Base-by-base conservation (phyloP, 1,140 invertebrate species). In the Pissodes strobi region DNA sequence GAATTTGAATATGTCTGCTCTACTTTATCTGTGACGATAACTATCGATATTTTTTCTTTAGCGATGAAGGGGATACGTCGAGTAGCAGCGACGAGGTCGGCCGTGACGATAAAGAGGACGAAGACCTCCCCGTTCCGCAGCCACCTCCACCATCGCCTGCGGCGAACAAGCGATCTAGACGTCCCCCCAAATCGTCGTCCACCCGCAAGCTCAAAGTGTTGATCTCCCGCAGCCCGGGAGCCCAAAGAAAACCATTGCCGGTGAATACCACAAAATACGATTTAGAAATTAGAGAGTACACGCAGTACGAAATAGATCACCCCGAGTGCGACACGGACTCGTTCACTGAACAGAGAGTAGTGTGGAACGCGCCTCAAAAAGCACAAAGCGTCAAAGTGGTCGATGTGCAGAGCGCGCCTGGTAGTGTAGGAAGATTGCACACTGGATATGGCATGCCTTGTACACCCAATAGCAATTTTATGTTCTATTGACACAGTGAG, bases 51-150 rank as follows among this genome's bases (percentile, higher is more conserved):
- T n/a, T n/a, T n/a, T n/a, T n/a, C n/a, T 69, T 69, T 60, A 91
- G 89, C 78, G 88, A 90, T 71, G 89, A 90, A 76, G 90, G 89
- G 13, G 88, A 89, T 66, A 86, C 87, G n/a, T 89, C 87, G 15
- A 88, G 85, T 18, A 88, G 84, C 64, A 86, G 85, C 76, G n/a
- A 80, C 19, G 80, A 83, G 30, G 76, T 59, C 13, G 70, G 66
- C 9, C 61, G 64, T 1, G 62, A 64, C 21, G 68, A 71, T 18
- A 69, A 74, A 62, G 21, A 72, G 68, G 46, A 69, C 34, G n/a
- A 67, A 67, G 23, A 68, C 22, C 3, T 72, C 58, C 17, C 75
- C 67, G 56, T 72, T 41, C 68, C 64, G 9, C 84, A 82, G 1
- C 85, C 86, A 23, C 85, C 85, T 2, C 82, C 84, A 53, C 82